Percentiles rank a stretch among this genome's conserved stretches.
phyloP scores from a whole-genome alignment of 2,113 vertebrate species.

The Hippoglossus stenolepis region DNA sequence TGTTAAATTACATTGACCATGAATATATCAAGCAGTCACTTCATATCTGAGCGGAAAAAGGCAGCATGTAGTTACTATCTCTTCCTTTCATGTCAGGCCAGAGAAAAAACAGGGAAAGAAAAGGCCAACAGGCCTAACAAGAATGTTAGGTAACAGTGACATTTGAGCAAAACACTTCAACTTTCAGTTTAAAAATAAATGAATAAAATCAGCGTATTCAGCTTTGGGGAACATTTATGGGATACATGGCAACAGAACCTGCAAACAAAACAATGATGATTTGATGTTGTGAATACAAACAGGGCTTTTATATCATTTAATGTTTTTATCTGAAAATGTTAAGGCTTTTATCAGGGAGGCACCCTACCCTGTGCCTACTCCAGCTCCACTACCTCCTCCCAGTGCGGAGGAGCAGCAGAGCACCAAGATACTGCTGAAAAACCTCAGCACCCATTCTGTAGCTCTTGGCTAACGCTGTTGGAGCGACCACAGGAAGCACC shows the following conservation, averaged over 20 bases:
- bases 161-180: constrained; percentile 25
- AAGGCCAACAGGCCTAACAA: constrained; percentile 7
- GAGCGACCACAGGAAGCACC: not conserved
- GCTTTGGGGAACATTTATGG: no score
- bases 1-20: constrained; percentile 47
- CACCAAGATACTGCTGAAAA: no score
- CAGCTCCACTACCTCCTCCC: not conserved
- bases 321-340: not conserved
- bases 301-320: not conserved
- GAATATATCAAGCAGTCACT: constrained; percentile 28
- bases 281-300: not conserved
- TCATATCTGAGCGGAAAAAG: not conserved
- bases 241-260: not conserved
- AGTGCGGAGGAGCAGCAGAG: not conserved
- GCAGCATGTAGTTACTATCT: not conserved
- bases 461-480: not conserved
- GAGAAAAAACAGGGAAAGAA: not conserved
- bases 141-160: constrained; percentile 16
- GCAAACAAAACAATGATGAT: not conserved
- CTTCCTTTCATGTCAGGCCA: constrained; percentile 14
- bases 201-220: not conserved
- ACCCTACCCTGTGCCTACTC: not conserved
- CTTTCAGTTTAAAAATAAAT: not conserved
- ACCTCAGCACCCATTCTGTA: not conserved
- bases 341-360: no score